Base-by-base conservation (phyloP, 2,797 vertebrate species). In the Cacajao melanocephalus region DNA sequence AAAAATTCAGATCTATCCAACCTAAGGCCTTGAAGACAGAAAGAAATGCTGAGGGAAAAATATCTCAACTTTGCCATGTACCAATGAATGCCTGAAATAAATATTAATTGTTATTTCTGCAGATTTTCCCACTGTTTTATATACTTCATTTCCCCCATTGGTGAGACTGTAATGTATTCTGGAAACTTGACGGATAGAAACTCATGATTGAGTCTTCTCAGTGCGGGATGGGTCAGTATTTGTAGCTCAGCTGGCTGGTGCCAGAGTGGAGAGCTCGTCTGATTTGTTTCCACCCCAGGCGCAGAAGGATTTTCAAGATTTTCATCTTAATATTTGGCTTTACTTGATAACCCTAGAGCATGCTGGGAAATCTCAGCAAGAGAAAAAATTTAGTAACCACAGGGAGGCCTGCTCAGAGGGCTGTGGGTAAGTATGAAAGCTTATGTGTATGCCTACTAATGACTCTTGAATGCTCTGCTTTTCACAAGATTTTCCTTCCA, bases 281-380 rank as follows among this genome's bases (percentile, higher is more conserved):
- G 90, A 98, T 97, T 97, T 96, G 94, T 97, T 98, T 98, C 97
- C 83, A 94, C 97, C 97, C 80, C 94, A 95, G 96, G 97, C 96
- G 96, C 94, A 97, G 93, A 97, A 97, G 96, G 94, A 93, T 98
- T 98, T 97, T 97, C 92, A 96, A 97, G 96, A 95, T 91, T 97
- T 97, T 88, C 70, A 96, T 97, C 96, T 97, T 97, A 98, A 97
- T 98, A 97, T 98, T 97, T 97, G 92, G 61, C 96, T 97, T 97
- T 97, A 83, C 92, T 97, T 96, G 97, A 96, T 97, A 97, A 97
- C 96, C 92, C 93, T 95, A 97, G 85, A 96, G 96, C 97, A 97
- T 97, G 93, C 98, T 98, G 97, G 97, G 97, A 98, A 97, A 97
- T 98, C 97, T 96, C 98, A 98, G 97, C 92, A 94, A 96, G 97